Evolutionary conservation across 2,797 vertebrate species (phyloP).

Genomic region (Epinephelus awoara): DNA sequence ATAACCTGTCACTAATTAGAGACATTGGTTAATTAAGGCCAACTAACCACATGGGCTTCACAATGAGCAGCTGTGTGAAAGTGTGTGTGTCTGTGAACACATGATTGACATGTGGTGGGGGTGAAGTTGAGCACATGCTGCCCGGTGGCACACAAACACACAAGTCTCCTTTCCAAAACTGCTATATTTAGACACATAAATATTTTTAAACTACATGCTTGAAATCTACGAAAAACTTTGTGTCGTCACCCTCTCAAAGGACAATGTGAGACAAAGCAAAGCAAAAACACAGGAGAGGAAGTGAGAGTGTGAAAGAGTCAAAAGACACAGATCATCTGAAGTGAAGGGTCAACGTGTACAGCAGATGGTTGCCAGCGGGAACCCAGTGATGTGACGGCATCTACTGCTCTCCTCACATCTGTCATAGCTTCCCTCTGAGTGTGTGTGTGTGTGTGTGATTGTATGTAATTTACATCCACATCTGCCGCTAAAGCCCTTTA

Average conservation of each 20-base stretch:
- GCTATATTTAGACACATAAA: not conserved
- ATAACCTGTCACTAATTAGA: conserved; percentile 71
- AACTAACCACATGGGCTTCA: conserved; percentile 53
- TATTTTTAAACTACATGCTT: no score
- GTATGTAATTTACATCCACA: conserved; percentile 63
- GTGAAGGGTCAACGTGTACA: conserved; percentile 27
- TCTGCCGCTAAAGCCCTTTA: conserved; percentile 53
- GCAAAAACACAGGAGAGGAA: conserved; percentile 11
- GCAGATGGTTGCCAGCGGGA: conserved; percentile 68
- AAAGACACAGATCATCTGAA: conserved; percentile 17
- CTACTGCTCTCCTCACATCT: conserved; percentile 54
- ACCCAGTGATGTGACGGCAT: conserved; percentile 45
- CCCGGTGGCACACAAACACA: not conserved
- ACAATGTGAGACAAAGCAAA: not conserved
- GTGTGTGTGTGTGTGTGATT: conserved; percentile 22
- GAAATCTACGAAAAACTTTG: not conserved
- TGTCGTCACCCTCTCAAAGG: not conserved
- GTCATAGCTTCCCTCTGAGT: conserved; percentile 36
- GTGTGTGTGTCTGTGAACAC: conserved; percentile 14
- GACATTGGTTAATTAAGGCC: conserved; percentile 61
- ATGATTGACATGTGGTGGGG: conserved; percentile 34
- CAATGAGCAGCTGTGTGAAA: conserved; percentile 57
- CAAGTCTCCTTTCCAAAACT: not conserved
- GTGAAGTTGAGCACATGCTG: not conserved
- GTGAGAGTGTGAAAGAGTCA: conserved; percentile 27